Conservation (phyloP, 2,888 invertebrate species). For the Lithodes maja region DNA sequence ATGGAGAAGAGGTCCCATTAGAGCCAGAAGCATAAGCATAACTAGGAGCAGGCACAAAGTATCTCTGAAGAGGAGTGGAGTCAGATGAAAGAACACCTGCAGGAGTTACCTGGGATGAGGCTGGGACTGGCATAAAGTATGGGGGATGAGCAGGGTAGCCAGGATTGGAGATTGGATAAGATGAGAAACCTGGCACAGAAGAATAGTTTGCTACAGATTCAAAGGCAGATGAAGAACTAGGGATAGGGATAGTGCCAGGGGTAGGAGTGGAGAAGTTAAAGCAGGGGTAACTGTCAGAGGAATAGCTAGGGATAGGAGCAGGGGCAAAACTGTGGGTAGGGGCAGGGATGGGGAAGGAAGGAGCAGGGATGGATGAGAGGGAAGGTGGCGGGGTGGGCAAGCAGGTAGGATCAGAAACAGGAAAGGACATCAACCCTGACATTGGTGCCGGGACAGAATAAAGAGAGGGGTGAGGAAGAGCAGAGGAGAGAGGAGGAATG, state of each 20-base stretch:
- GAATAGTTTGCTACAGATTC: too few relatives aligned
- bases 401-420: too few relatives aligned
- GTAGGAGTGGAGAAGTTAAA: too few relatives aligned
- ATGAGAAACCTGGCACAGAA: too few relatives aligned
- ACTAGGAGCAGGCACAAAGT: background rate
- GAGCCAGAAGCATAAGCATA: background rate
- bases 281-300: background rate
- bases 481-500: too few relatives aligned
- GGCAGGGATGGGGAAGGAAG: background rate
- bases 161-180: background rate
- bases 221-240: too few relatives aligned
- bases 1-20: background rate
- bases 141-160: background rate
- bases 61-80: background rate
- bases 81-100: background rate
- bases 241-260: background rate
- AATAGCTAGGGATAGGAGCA: background rate
- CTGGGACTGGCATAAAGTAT: background rate
- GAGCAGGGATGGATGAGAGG: background rate
- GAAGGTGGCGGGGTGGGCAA: background rate
- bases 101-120: background rate
- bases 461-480: too few relatives aligned
- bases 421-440: too few relatives aligned
- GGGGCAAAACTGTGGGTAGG: background rate
- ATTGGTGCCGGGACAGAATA: too few relatives aligned